A percentile compares a stretch with the other conserved stretches of the same genome.
phyloP scores from a whole-genome alignment of 2,888 invertebrate genomes.

The Diaperis boleti region DNA sequence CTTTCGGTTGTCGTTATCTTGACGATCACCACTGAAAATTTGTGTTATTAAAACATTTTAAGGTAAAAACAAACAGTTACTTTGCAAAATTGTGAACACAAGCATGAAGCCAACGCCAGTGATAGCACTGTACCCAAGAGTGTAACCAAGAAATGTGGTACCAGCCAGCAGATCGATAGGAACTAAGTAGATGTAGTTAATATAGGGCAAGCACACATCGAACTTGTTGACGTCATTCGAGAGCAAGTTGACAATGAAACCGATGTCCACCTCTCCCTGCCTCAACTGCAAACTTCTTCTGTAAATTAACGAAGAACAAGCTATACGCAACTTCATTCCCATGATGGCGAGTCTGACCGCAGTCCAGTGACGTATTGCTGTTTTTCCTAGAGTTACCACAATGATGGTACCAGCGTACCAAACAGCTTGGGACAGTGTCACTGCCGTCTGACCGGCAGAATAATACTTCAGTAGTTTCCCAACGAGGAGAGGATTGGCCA shows the following conservation, averaged over 20 bases:
- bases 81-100: background rate
- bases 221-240: background rate
- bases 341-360: background rate
- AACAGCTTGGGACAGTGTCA: no score
- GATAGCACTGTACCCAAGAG: background rate
- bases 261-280: background rate
- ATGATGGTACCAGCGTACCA: no score
- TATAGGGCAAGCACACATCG: background rate
- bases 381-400: no score
- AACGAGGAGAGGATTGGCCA: no score
- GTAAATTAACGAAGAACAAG: background rate
- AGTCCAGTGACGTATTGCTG: no score
- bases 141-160: background rate
- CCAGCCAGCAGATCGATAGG: background rate
- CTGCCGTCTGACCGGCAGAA: no score
- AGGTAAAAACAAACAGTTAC: background rate
- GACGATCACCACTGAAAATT: background rate
- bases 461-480: no score
- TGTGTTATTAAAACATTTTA: background rate
- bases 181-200: background rate
- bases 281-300: background rate
- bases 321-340: background rate
- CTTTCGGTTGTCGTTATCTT: background rate
- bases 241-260: background rate
- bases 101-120: background rate